These are phyloP conservation scores for Thunnus albacares DNA, from an alignment of 2,797 vertebrate species.

Conservation along the genomic window DNA sequence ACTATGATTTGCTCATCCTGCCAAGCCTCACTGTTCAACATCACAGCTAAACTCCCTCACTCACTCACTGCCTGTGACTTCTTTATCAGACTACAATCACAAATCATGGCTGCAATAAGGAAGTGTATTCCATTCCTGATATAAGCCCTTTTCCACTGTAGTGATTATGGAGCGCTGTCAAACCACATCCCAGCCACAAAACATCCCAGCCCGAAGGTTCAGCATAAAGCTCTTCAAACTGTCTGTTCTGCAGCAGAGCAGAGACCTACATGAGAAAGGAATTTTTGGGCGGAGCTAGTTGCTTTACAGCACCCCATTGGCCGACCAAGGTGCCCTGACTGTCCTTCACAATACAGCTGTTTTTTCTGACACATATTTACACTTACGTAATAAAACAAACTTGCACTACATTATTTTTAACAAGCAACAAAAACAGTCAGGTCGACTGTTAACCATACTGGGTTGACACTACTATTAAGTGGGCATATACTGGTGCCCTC, in stretches of 20 bases:
- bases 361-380: neutral
- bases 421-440: neutral
- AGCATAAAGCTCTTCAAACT: no score
- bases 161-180: neutral
- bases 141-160: neutral
- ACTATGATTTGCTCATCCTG: no score
- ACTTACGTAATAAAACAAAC: no score
- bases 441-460: neutral
- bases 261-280: neutral
- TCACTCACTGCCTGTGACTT: neutral
- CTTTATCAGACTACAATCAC: neutral
- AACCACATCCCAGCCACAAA: neutral
- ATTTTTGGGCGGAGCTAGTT: neutral
- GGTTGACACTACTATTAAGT: neutral
- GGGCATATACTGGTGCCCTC: neutral
- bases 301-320: neutral
- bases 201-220: neutral
- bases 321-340: neutral
- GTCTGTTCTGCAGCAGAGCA: neutral
- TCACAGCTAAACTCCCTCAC: constrained; percentile 1
- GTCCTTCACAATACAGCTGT: neutral
- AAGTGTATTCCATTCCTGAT: neutral
- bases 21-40: constrained; percentile 5
- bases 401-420: neutral
- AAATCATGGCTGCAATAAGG: neutral